These are phyloP conservation scores for Aix galericulata DNA, from an alignment of 2,113 vertebrate genomes.

Conservation along the genomic window DNA sequence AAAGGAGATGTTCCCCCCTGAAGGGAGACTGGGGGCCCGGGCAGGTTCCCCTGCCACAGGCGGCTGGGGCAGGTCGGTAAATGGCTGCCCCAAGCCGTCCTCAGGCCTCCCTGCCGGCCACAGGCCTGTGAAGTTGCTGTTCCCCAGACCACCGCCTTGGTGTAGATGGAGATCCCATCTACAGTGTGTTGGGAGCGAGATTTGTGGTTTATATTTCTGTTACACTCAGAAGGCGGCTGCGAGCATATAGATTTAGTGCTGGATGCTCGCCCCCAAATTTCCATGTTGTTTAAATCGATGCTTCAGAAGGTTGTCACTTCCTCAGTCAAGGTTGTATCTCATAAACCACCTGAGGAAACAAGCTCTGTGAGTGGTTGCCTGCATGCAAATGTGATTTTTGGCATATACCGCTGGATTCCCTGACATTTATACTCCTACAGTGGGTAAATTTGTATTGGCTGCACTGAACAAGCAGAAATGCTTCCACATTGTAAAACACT, in stretches of 20 bases:
- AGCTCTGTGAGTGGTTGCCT: not conserved
- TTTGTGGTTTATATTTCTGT: not conserved
- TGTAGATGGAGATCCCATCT: not conserved
- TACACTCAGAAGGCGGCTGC: not conserved
- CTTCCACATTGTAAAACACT: not conserved
- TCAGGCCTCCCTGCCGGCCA: no score
- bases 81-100: no score
- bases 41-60: not conserved
- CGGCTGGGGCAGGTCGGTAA: no score
- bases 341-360: not conserved
- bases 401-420: not conserved
- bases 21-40: rapidly evolving
- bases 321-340: not conserved
- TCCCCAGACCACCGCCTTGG: not conserved
- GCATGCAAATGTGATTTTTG: not conserved
- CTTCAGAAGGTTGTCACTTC: not conserved
- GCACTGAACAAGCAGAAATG: not conserved
- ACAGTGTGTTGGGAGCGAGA: rapidly evolving
- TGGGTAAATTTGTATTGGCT: not conserved
- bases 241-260: not conserved
- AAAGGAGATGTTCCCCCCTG: not conserved
- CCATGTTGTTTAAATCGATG: not conserved
- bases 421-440: not conserved
- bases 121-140: no score
- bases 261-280: rapidly evolving